Conservation (phyloP, 2,113 vertebrate species). For the Lipotes vexillifer region DNA sequence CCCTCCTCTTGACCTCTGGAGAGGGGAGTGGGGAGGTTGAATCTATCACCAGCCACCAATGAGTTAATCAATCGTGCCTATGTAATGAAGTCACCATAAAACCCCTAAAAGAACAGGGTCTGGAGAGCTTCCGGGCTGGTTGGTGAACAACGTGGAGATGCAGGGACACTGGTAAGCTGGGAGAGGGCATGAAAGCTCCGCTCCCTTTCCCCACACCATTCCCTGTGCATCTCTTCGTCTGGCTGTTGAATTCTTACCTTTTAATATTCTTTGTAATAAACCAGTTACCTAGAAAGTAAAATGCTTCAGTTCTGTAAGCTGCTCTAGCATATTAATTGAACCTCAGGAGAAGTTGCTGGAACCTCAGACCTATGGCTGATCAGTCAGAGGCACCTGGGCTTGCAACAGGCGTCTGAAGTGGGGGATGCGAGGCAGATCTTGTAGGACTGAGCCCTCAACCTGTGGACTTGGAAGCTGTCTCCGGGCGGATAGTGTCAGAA, state of each 20-base stretch:
- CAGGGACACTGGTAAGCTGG: too few relatives aligned
- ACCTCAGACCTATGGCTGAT: not conserved
- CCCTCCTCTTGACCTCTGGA: not conserved
- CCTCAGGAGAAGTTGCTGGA: not conserved
- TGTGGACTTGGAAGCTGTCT: not conserved
- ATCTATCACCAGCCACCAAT: not conserved
- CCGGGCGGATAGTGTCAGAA: not conserved
- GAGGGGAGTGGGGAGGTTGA: not conserved
- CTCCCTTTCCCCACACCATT: not conserved
- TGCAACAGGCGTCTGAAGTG: not conserved
- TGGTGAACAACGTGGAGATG: not conserved
- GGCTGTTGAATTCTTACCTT: not conserved
- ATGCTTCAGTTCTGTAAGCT: not conserved
- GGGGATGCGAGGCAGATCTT: not conserved
- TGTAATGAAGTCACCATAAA: not conserved
- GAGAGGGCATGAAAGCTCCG: not conserved
- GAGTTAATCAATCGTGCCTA: not conserved
- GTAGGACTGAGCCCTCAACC: not conserved
- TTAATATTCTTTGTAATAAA: not conserved
- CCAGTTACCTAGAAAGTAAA: not conserved
- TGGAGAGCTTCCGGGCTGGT: not conserved
- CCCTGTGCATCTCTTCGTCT: not conserved
- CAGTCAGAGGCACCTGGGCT: not conserved
- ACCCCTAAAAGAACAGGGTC: not conserved
- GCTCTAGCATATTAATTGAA: not conserved